phyloP scores from a whole-genome alignment of 2,888 invertebrate species.

The Ochropleura leucogaster region DNA sequence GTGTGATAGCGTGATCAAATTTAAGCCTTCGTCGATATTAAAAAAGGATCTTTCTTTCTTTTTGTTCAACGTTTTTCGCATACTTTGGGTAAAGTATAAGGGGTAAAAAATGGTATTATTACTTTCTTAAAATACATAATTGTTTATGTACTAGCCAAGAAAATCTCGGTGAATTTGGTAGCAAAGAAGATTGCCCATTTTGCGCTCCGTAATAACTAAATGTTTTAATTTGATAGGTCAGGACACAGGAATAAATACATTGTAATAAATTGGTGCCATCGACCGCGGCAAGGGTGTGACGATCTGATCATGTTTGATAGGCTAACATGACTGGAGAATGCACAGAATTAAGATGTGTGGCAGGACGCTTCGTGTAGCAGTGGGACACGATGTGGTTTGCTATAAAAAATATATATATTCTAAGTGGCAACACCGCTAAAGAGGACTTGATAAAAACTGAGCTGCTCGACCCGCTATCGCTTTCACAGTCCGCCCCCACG shows the following conservation, averaged over 20 bases:
- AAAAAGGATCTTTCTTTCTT: conserved; percentile 32
- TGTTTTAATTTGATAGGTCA: not conserved
- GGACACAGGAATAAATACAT: no score
- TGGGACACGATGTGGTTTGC: no score
- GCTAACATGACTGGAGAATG: no score
- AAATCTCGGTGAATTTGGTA: not conserved
- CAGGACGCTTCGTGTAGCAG: no score
- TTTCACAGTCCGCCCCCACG: not conserved
- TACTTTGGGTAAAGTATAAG: not conserved
- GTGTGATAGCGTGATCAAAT: conserved; percentile 54
- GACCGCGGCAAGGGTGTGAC: no score
- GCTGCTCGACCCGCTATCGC: not conserved
- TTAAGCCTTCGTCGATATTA: conserved; percentile 52
- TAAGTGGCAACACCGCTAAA: not conserved
- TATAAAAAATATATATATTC: not conserved
- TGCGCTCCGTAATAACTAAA: not conserved
- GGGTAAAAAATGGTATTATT: conserved; percentile 6
- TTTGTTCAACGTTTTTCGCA: conserved; percentile 6
- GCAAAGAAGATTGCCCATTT: not conserved
- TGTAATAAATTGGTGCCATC: no score
- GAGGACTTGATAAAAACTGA: not conserved
- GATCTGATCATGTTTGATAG: no score
- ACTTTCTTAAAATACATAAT: conserved; percentile 11
- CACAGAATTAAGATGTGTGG: no score
- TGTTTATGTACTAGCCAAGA: not conserved